Evolutionary conservation across 2,797 vertebrate species (phyloP).

Genomic region (Sparus aurata): DNA sequence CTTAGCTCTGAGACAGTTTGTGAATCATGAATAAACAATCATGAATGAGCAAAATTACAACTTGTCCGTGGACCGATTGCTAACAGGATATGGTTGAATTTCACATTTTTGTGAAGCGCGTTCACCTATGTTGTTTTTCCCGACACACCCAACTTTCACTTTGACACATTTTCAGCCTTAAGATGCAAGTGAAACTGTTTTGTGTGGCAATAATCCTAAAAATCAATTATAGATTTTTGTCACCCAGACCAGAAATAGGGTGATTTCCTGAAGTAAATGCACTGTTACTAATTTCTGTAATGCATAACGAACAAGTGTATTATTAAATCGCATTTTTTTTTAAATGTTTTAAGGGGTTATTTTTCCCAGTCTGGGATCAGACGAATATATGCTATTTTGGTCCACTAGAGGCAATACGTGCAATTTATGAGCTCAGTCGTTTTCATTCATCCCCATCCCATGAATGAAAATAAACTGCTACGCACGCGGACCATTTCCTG

Average conservation of each 20-base stretch:
- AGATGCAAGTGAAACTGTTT: not conserved
- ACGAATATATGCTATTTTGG: not conserved
- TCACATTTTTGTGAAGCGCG: not conserved
- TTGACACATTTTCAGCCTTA: not conserved
- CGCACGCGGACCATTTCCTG: not conserved
- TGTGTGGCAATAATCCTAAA: not conserved
- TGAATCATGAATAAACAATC: not conserved
- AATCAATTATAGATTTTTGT: not conserved
- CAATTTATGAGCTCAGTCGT: constrained; percentile 19
- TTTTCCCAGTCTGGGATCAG: not conserved
- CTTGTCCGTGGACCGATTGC: not conserved
- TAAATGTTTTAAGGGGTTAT: not conserved
- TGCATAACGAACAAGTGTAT: not conserved
- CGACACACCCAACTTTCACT: not conserved
- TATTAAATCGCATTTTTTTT: not conserved
- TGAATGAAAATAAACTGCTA: constrained; percentile 54
- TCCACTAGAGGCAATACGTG: constrained; percentile 17
- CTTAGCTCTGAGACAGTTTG: not conserved
- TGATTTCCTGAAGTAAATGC: not conserved
- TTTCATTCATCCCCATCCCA: constrained; percentile 60
- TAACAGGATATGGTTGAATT: not conserved
- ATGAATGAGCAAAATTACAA: not conserved
- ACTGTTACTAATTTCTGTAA: not conserved
- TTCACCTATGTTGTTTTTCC: not conserved
- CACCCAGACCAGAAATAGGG: not conserved